Conservation (phyloP, 1,140 invertebrate species). For the Xylocopa sonorina region DNA sequence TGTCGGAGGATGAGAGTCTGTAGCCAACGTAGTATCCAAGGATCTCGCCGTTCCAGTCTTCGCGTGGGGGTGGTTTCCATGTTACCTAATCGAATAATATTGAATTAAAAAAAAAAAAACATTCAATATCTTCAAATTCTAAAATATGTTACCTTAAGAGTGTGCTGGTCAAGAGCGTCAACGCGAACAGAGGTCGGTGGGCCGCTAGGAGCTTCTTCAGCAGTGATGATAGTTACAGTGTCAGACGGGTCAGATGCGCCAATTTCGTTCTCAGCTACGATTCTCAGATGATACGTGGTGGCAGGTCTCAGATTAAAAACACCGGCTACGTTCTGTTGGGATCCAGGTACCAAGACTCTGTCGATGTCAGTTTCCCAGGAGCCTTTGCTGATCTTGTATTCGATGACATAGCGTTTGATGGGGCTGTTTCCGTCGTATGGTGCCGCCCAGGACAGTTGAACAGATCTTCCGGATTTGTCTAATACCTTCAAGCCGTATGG, state of each 20-base stretch:
- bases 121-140: not conserved
- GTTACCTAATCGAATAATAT: constrained; percentile 79
- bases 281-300: constrained; percentile 94
- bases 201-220: constrained; percentile 95
- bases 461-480: constrained; percentile 94
- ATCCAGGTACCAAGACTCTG: constrained; percentile 91
- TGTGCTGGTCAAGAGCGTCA: constrained; percentile 95
- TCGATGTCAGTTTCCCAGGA: constrained; percentile 92
- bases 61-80: constrained; percentile 95
- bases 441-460: constrained; percentile 95
- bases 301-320: constrained; percentile 95
- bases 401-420: constrained; percentile 94
- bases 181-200: constrained; percentile 92
- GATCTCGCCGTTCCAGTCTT: constrained; percentile 97
- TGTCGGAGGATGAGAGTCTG: constrained; percentile 93
- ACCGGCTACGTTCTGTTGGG: constrained; percentile 91
- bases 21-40: constrained; percentile 95
- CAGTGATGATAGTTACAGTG: constrained; percentile 95
- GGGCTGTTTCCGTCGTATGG: constrained; percentile 98
- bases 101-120: not conserved
- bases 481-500: constrained; percentile 95
- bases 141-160: constrained; percentile 86
- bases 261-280: constrained; percentile 97
- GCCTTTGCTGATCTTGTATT: constrained; percentile 95
- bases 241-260: constrained; percentile 95